phyloP scores from a whole-genome alignment of 2,113 vertebrate genomes.

The Pantherophis guttatus region DNA sequence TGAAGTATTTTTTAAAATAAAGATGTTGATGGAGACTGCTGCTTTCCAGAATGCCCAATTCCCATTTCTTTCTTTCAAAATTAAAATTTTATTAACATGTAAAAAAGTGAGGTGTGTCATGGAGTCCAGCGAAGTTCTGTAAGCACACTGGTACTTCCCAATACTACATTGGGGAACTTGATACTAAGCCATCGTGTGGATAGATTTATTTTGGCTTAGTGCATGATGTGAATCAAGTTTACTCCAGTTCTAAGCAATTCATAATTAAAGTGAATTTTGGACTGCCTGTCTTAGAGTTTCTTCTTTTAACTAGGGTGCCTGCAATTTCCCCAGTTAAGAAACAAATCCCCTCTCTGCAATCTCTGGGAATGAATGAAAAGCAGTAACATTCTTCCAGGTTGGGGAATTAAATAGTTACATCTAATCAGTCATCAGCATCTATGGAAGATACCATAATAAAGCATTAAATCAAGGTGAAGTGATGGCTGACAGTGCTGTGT shows the following conservation, averaged over 20 bases:
- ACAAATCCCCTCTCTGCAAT: neutral
- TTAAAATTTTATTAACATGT: neutral
- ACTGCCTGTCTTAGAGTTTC: neutral
- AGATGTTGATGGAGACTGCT: neutral
- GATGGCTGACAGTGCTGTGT: neutral
- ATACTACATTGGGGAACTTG: neutral
- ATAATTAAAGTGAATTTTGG: neutral
- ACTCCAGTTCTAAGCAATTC: neutral
- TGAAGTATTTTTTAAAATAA: neutral
- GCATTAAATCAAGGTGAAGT: neutral
- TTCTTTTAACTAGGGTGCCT: neutral
- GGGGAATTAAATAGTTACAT: neutral
- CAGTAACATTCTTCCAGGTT: neutral
- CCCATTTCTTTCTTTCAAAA: neutral
- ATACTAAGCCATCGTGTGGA: neutral
- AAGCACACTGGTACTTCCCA: neutral
- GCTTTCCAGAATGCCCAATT: neutral
- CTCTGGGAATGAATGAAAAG: neutral
- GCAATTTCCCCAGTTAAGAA: neutral
- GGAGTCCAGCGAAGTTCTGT: neutral
- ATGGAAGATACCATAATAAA: neutral
- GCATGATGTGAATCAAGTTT: neutral
- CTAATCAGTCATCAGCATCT: neutral
- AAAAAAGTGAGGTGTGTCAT: neutral
- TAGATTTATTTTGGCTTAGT: neutral